Percentiles rank a stretch among this genome's conserved stretches.
Evolutionary conservation across 2,797 vertebrate species (phyloP).

Genomic region (Macrochelys suwanniensis): DNA sequence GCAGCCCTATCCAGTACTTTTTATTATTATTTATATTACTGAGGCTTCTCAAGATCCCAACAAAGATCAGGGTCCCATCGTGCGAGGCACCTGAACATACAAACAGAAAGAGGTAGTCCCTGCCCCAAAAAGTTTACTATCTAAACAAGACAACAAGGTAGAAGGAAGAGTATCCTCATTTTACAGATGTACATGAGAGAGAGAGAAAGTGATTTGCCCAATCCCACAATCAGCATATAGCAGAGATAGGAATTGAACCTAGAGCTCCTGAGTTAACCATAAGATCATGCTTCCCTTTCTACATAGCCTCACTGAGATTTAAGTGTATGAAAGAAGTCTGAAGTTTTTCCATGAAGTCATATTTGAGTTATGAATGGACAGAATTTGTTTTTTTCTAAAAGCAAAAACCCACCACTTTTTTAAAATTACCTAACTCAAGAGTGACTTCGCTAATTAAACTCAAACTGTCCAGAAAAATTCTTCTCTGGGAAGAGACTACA

Average conservation of each 20-base stretch:
- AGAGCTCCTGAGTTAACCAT: not conserved
- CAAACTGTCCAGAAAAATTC: not conserved
- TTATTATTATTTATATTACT: too few relatives aligned
- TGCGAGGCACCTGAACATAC: too few relatives aligned
- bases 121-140: conserved; percentile 17
- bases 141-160: not conserved
- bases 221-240: too few relatives aligned
- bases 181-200: not conserved
- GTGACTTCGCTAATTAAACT: not conserved
- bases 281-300: not conserved
- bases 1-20: not conserved
- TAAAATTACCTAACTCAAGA: not conserved
- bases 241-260: not conserved
- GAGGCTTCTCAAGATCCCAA: too few relatives aligned
- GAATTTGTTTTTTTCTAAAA: not conserved
- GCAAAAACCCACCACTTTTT: not conserved
- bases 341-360: not conserved
- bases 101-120: not conserved
- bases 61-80: too few relatives aligned
- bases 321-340: not conserved
- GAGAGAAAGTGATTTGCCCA: not conserved
- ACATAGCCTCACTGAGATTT: not conserved
- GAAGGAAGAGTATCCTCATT: not conserved
- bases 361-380: not conserved
- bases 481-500: not conserved